These are phyloP conservation scores for Coryphaenoides rupestris DNA, from an alignment of 2,113 vertebrate genomes.

Conservation along the genomic window DNA sequence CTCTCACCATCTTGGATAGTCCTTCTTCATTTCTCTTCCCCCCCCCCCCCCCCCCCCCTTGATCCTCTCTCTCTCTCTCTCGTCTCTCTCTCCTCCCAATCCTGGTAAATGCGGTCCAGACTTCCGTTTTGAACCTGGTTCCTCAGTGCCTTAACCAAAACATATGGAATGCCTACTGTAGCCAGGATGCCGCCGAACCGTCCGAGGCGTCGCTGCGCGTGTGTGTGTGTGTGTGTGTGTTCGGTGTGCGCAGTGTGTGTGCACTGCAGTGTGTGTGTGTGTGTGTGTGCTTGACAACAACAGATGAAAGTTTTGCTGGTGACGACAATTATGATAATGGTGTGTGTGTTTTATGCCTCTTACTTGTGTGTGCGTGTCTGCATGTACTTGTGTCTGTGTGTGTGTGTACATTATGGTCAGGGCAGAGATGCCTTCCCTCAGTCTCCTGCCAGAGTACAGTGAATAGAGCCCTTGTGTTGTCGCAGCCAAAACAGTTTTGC, in stretches of 20 bases:
- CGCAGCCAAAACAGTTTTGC: constrained; percentile 59
- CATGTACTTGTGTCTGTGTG: constrained; percentile 12
- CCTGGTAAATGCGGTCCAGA: constrained; percentile 67
- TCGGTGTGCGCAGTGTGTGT: constrained; percentile 25
- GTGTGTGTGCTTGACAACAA: constrained; percentile 3
- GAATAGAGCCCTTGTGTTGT: constrained; percentile 66
- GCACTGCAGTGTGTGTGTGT: constrained; percentile 47
- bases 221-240: constrained; percentile 37
- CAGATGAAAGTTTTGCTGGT: neutral
- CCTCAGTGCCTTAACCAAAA: constrained; percentile 64
- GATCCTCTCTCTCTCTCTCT: constrained; percentile 1
- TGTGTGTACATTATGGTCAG: constrained; percentile 2
- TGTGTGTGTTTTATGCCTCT: constrained; percentile 35
- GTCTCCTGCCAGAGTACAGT: constrained; percentile 38
- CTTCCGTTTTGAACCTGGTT: constrained; percentile 60
- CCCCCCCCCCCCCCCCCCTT: neutral
- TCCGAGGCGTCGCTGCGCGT: constrained; percentile 11
- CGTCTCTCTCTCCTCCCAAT: constrained; percentile 18
- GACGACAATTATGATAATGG: constrained; percentile 67
- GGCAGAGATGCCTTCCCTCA: constrained; percentile 33
- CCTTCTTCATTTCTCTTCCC: neutral
- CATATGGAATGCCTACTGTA: constrained; percentile 72
- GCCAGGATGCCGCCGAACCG: constrained; percentile 61
- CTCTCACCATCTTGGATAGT: neutral
- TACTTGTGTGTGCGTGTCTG: constrained; percentile 21